A percentile compares a stretch with the other conserved stretches of the same genome.
These are phyloP conservation scores for Belgica antarctica DNA, from an alignment of 2,888 invertebrate species.

Conservation along the genomic window DNA sequence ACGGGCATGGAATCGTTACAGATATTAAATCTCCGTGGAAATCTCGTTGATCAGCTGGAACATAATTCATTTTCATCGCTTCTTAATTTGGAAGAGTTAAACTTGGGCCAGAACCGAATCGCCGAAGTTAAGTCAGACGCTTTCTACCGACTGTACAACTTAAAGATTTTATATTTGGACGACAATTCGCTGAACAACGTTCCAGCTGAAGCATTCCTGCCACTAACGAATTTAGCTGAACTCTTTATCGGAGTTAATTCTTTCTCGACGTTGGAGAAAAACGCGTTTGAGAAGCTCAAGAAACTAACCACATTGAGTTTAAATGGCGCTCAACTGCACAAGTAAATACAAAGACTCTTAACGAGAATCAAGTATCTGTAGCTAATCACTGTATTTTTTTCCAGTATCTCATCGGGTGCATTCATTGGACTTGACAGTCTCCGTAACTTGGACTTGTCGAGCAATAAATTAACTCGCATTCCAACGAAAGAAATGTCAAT, in stretches of 20 bases:
- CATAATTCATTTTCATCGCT: constrained; percentile 72
- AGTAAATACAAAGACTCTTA: too few species aligned
- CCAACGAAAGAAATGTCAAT: constrained; percentile 73
- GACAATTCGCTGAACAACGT: constrained; percentile 78
- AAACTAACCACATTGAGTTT: constrained; percentile 74
- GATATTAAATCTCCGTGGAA: constrained; percentile 76
- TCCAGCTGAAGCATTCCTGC: constrained; percentile 70
- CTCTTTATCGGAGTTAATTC: constrained; percentile 80
- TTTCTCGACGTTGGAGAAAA: constrained; percentile 71
- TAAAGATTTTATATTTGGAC: constrained; percentile 77
- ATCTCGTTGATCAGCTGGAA: constrained; percentile 75
- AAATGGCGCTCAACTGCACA: constrained; percentile 75
- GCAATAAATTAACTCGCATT: constrained; percentile 70
- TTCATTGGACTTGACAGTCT: constrained; percentile 74
- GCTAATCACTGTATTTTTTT: too few species aligned
- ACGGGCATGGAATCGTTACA: constrained; percentile 73
- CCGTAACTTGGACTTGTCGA: constrained; percentile 73
- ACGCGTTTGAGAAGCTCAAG: constrained; percentile 74
- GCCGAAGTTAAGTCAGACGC: constrained; percentile 74
- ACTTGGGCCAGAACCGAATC: constrained; percentile 82
- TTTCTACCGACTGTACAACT: constrained; percentile 71
- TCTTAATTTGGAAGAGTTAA: constrained; percentile 76
- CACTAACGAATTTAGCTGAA: constrained; percentile 76
- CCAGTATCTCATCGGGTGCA: constrained; percentile 71
- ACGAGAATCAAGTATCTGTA: too few species aligned